Evolutionary conservation across 2,113 vertebrate species (phyloP).

Genomic region (Piaya cayana): DNA sequence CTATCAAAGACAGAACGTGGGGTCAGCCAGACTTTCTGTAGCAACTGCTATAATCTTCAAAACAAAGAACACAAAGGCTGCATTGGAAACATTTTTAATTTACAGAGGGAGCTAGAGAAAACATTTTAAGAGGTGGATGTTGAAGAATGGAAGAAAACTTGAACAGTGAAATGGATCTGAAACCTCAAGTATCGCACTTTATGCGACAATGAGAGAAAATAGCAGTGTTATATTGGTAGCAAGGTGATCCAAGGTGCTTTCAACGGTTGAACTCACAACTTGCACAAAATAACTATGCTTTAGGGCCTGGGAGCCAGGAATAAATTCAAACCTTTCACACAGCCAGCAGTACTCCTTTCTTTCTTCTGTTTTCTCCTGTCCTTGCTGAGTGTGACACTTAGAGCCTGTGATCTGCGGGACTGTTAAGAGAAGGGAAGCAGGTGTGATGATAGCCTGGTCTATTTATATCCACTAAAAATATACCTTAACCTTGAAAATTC

Average conservation of each 20-base stretch:
- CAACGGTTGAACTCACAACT: conserved; percentile 33
- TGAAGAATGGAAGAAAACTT: not conserved
- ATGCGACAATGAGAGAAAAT: conserved; percentile 26
- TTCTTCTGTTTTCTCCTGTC: not conserved
- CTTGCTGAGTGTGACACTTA: not conserved
- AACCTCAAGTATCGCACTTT: not conserved
- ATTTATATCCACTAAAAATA: conserved; percentile 34
- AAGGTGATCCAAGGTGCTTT: conserved; percentile 47
- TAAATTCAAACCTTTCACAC: conserved; percentile 28
- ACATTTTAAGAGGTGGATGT: not conserved
- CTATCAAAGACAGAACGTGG: not conserved
- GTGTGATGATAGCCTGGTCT: conserved; percentile 25
- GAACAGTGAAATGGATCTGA: not conserved
- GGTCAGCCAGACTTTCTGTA: not conserved
- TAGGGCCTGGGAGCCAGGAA: conserved; percentile 12
- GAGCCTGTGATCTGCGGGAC: not conserved
- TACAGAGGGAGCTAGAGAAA: not conserved
- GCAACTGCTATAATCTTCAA: not conserved
- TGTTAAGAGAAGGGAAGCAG: conserved; percentile 11
- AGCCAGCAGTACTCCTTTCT: not conserved
- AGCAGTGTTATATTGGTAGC: conserved; percentile 16
- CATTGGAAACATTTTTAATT: not conserved
- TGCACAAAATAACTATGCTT: conserved; percentile 19
- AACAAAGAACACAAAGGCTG: not conserved
- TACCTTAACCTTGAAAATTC: conserved; percentile 44